Base-by-base conservation (phyloP, 1,140 invertebrate species). In the Magallana gigas region DNA sequence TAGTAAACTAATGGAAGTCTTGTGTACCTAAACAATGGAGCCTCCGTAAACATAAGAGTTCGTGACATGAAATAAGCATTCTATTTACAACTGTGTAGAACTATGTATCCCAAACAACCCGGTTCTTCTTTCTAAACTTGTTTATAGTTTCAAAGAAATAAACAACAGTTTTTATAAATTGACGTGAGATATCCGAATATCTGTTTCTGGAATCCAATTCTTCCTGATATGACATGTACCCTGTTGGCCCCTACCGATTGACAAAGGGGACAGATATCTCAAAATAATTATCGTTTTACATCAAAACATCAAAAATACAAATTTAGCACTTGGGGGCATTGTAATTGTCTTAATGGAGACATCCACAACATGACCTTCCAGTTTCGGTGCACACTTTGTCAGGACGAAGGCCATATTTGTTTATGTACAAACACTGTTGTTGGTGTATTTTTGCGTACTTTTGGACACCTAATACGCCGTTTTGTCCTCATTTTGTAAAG, bases 361-460 rank as follows among this genome's bases (percentile, higher is more conserved):
- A 29, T 76, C 68, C 68, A 76, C 29, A 76, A 29, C 68, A 76
- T 76, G 23, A 76, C 68, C 68, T 12, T 76, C 9, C 68, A 29
- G 36, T 76, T 29, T 12, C 29, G 68, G 68, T 76, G 68, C 68
- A 76, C 68, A 23, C 23, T 76, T 29, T 76, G 23, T 29, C 23
- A 8, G 11, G 8, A 18, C 68, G 68, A 76, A 76, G 68, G 68
- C 23, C 68, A 76, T 14, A 12, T 64, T 36, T 76, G 68, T 76
- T 76, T 36, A 36, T 76, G 23, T 76, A 29, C n/a, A 29, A 29
- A 11, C 9, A 8, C 11, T 76, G 68, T 76, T 76, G 2, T 76
- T 76, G 68, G 68, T 76, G 23, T 76, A 23, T 76, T 76, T 62
- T 76, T 76, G 23, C 68, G 68, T 29, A 76, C 68, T 76, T 76